A percentile compares a stretch with the other conserved stretches of the same genome.
These are phyloP conservation scores for Herminia tarsipennalis DNA, from an alignment of 2,888 invertebrate genomes.

Conservation along the genomic window DNA sequence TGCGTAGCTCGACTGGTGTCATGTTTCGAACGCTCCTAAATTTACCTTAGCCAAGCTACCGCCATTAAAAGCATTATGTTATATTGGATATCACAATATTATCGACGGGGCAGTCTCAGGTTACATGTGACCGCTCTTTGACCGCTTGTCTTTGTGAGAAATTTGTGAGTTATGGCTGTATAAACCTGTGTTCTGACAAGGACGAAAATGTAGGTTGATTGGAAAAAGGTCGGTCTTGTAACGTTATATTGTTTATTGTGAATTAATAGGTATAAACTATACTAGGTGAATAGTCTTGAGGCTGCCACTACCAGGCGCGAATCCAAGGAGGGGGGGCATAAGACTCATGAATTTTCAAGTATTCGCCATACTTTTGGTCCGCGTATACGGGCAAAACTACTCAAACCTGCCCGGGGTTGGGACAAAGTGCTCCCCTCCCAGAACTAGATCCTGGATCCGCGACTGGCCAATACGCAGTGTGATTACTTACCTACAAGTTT, in stretches of 20 bases:
- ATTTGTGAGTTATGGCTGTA: conserved; percentile 25
- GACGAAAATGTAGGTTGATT: conserved; percentile 28
- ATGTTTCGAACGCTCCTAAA: conserved; percentile 80
- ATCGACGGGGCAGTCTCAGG: conserved; percentile 55
- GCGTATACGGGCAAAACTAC: too few relatives aligned
- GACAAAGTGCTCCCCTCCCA: too few relatives aligned
- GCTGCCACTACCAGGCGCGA: too few relatives aligned
- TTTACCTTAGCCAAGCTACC: conserved; percentile 79
- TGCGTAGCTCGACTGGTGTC: conserved; percentile 72
- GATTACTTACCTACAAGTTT: too few relatives aligned
- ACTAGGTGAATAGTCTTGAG: too few relatives aligned
- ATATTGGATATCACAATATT: conserved; percentile 79
- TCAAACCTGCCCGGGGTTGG: too few relatives aligned
- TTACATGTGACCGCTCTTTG: conserved; percentile 49
- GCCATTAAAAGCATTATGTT: conserved; percentile 84
- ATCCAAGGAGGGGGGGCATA: neutral
- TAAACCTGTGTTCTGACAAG: conserved; percentile 23
- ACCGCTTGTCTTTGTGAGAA: conserved; percentile 35
- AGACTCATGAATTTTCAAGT: neutral
- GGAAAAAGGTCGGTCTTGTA: neutral
- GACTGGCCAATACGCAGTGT: too few relatives aligned
- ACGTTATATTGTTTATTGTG: neutral
- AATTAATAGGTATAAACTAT: too few relatives aligned
- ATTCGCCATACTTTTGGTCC: too few relatives aligned
- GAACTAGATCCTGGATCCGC: too few relatives aligned